Evolutionary conservation across 2,113 vertebrate species (phyloP).

Genomic region (Chionomys nivalis): DNA sequence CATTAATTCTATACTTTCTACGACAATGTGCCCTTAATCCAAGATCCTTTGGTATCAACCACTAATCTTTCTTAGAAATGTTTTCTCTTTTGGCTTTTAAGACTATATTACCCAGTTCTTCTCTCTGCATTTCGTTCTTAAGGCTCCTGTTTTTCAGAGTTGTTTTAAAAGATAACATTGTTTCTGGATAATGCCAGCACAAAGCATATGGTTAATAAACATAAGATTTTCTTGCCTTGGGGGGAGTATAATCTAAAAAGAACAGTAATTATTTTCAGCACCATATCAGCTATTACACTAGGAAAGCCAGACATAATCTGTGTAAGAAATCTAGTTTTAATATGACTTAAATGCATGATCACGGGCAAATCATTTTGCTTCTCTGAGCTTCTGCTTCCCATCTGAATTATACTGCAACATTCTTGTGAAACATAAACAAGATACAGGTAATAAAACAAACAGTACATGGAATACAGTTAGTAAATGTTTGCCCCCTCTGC

Average conservation of each 20-base stretch:
- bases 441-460: background rate
- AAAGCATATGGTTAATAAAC: slow-evolving; percentile 25
- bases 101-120: background rate
- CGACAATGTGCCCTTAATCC: background rate
- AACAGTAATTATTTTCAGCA: slow-evolving; percentile 24
- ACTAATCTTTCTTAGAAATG: slow-evolving; percentile 24
- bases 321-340: slow-evolving; percentile 29
- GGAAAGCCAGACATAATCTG: background rate
- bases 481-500: background rate
- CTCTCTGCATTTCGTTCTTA: slow-evolving; percentile 5
- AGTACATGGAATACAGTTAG: background rate
- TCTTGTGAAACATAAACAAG: slow-evolving; percentile 54
- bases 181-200: background rate
- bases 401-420: background rate
- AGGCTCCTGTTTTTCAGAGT: slow-evolving; percentile 10
- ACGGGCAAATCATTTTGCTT: slow-evolving; percentile 8
- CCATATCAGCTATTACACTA: background rate
- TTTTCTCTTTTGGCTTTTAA: slow-evolving; percentile 4
- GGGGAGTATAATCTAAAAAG: background rate
- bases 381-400: slow-evolving; percentile 25
- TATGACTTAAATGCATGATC: background rate
- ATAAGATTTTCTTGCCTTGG: background rate
- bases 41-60: background rate
- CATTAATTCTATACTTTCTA: background rate
- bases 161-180: slow-evolving; percentile 14